Conservation (phyloP, 2,888 invertebrate genomes). For the Unio pictorum region DNA sequence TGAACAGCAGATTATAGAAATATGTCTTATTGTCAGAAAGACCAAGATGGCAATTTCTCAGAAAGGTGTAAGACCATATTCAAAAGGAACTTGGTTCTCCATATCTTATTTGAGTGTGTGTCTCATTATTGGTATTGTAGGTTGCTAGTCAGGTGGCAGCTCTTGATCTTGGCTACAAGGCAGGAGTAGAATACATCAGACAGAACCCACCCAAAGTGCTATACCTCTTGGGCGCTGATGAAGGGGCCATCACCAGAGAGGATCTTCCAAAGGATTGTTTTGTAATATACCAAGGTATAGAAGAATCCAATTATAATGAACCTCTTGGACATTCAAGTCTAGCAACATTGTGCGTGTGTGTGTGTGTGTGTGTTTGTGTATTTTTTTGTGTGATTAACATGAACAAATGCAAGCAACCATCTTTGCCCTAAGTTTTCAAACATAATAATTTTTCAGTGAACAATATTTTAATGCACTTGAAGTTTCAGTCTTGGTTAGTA, state of each 20-base stretch:
- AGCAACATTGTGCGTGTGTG: not conserved
- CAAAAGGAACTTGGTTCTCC: not conserved
- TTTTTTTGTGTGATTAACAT: not conserved
- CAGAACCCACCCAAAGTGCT: slow-evolving; percentile 82
- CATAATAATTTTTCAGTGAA: too few relatives aligned
- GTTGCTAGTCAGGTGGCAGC: slow-evolving; percentile 84
- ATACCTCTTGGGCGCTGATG: slow-evolving; percentile 95
- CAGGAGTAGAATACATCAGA: slow-evolving; percentile 79
- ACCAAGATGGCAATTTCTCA: too few relatives aligned
- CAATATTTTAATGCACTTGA: too few relatives aligned
- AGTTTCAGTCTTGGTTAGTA: too few relatives aligned
- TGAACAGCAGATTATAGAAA: too few relatives aligned
- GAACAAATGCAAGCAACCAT: not conserved
- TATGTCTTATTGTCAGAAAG: too few relatives aligned
- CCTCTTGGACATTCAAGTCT: not conserved
- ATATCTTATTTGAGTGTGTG: not conserved
- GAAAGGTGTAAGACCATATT: too few relatives aligned
- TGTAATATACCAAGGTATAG: slow-evolving; percentile 82
- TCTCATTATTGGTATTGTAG: slow-evolving; percentile 37
- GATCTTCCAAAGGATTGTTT: slow-evolving; percentile 86
- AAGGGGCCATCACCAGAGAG: slow-evolving; percentile 82
- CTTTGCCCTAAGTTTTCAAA: not conserved
- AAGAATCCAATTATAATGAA: not conserved
- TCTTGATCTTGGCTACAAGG: slow-evolving; percentile 92
- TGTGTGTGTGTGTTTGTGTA: not conserved